Base-by-base conservation (phyloP, 2,113 vertebrate genomes). In the Smithornis capensis region DNA sequence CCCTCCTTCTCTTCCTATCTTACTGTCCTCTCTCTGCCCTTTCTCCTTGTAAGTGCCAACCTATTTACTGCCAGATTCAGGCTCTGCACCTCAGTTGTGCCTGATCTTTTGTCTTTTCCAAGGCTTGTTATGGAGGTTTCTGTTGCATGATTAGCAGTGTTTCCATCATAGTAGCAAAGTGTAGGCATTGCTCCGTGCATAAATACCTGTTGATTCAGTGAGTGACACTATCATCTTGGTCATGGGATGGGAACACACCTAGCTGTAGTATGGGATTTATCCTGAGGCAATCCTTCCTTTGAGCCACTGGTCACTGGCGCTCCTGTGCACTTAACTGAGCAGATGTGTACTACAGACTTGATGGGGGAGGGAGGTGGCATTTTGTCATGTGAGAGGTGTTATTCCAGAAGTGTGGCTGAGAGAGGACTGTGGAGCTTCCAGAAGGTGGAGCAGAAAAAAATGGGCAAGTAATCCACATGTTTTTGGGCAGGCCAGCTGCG, bases 331-430 rank as follows among this genome's bases (percentile, higher is more conserved):
- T 65, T 35, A 24, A 19, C 29, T 12, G 15, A 47, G 31, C 31
- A 67, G 28, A 35, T 15, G 9, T 49, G 42, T 0, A 1, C 11
- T 15, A 2, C 1, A 9, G 35, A 27, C 25, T 59, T 2, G 0
- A 10, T 47, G 35, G 25, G 25, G 31, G 38, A 74, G 8, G 45
- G 23, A 74, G 25, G 13, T 85, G 49, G 23, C 29, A 10, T 49
- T 77, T 50, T 18, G 18, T 31, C 33, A 4, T 33, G 15, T 18
- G 45, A 12, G 23, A 68, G 57, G 14, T 71, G 24, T 73, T 57
- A 64, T 83, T 57, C 56, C 44, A 50, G 21, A 12, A 2, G 0
- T 40, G 22, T 79, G 52, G 3, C 11, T 56, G 57, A 40, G 53
- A 45, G 47, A 62, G 23, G 35, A 44, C 49, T 69, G 4, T 40